Base-by-base conservation (phyloP, 2,113 vertebrate species). In the Deroptyus accipitrinus region DNA sequence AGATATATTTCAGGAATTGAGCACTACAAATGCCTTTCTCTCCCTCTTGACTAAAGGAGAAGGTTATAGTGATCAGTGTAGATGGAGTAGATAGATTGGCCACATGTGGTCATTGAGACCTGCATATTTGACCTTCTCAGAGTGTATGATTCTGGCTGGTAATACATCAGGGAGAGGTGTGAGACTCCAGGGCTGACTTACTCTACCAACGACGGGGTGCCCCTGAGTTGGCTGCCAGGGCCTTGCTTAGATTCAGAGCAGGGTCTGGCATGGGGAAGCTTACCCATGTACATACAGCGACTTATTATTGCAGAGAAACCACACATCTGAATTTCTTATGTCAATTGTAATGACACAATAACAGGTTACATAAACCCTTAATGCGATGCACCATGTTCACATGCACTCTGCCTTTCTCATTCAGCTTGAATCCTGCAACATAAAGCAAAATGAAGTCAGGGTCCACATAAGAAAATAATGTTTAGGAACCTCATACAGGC, bases 201-300 rank as follows among this genome's bases (percentile, higher is more conserved):
- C 9, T 54, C 4, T 20, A 44, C 41, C 4, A 12, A 14, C 2
- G 4, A 19, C 1, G 0, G 33, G 7, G 8, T 30, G 44, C 11
- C 13, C 8, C 39, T 10, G 11, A 7, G 15, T 6, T 31, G 20
- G 7, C 23, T 88, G 14, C 12, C 46, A 39, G 27, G 57, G 11
- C 27, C 33, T 68, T 2, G 2, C 14, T 75, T 44, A 42, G 25
- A 16, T 66, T 69, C 28, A 57, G 25, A 77, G 5, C 7, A 37
- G 15, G 3, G 11, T 59, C 46, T 67, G 17, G 2, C 22, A 13
- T 3, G 14, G 25, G 4, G 19, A 7, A 57, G 24, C 46, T 64
- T 46, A 1, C 17, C 20, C 48, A 30, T 7, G 30, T 3, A 27
- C 35, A 11, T 48, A 13, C 4, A 83, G 25, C 39, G 8, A 27